A percentile compares a stretch with the other conserved stretches of the same genome.
Conservation (phyloP, 2,797 vertebrate species). For the Xenops minutus region DNA sequence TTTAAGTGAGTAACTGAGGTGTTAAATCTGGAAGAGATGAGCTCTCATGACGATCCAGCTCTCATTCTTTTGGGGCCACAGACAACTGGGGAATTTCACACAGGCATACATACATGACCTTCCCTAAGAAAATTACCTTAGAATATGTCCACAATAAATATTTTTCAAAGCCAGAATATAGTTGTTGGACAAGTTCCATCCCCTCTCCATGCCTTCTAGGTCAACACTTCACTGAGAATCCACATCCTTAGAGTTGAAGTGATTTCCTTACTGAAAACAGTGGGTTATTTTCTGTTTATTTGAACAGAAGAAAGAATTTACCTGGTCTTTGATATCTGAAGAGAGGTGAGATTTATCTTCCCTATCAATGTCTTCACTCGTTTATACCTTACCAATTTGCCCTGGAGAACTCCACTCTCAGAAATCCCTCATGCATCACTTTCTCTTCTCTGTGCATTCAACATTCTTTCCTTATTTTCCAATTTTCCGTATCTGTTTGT, state of each 20-base stretch:
- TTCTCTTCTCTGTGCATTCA: background rate
- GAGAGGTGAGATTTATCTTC: background rate
- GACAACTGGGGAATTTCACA: background rate
- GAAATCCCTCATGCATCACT: background rate
- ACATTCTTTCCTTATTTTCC: background rate
- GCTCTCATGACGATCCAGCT: background rate
- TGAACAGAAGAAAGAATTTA: background rate
- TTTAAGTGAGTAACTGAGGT: background rate
- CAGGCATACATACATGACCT: fast-evolving
- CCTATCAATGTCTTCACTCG: background rate
- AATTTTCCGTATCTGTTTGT: background rate
- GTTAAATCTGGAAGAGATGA: background rate
- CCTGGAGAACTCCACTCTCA: background rate
- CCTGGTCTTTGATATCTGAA: background rate
- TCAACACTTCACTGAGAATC: too few species aligned
- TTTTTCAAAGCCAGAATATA: too few species aligned
- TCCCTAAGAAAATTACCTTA: background rate
- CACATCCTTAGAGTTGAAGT: too few species aligned
- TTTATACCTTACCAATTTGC: background rate
- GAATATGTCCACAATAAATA: too few species aligned
- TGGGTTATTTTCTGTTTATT: background rate
- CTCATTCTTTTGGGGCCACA: background rate
- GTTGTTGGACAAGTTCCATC: too few species aligned
- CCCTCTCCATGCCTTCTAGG: too few species aligned
- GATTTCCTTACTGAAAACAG: too few species aligned